Percentiles rank a stretch among this genome's conserved stretches.
phyloP scores from a whole-genome alignment of 2,888 invertebrate genomes.

The Drosophila neonasuta region DNA sequence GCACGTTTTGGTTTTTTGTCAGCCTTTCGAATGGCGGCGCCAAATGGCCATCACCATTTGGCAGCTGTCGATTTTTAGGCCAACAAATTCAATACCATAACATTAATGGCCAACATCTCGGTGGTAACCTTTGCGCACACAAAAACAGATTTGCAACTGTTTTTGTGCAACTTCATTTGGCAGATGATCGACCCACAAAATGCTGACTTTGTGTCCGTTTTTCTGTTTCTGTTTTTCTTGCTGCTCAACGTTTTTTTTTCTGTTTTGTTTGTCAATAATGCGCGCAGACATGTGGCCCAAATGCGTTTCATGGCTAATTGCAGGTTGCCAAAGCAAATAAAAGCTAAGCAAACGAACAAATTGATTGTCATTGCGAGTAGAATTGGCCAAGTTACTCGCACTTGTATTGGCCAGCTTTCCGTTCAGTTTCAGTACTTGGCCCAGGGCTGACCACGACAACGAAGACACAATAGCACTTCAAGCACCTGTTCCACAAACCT shows the following conservation, averaged over 20 bases:
- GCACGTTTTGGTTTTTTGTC: background rate
- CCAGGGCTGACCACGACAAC: slow-evolving; percentile 45
- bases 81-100: slow-evolving; percentile 53
- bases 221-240: background rate
- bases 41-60: slow-evolving; percentile 48
- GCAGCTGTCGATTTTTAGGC: slow-evolving; percentile 47
- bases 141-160: slow-evolving; percentile 42
- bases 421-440: slow-evolving; percentile 30
- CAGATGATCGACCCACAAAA: slow-evolving; percentile 59
- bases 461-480: slow-evolving; percentile 39
- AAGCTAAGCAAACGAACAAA: slow-evolving; percentile 54
- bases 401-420: slow-evolving; percentile 32
- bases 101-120: slow-evolving; percentile 37
- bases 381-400: slow-evolving; percentile 52
- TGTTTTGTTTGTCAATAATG: slow-evolving; percentile 34
- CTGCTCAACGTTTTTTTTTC: slow-evolving; percentile 9
- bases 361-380: slow-evolving; percentile 69
- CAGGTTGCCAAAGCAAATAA: slow-evolving; percentile 37
- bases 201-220: slow-evolving; percentile 1
- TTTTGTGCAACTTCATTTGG: slow-evolving; percentile 51
- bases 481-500: slow-evolving; percentile 40
- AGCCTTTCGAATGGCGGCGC: slow-evolving; percentile 51
- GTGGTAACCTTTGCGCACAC: slow-evolving; percentile 61
- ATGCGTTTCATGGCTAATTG: slow-evolving; percentile 72
- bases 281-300: slow-evolving; percentile 46